A percentile compares a stretch with the other conserved stretches of the same genome.
Conservation (phyloP, 2,113 vertebrate species). For the Cyanoliseus patagonus region DNA sequence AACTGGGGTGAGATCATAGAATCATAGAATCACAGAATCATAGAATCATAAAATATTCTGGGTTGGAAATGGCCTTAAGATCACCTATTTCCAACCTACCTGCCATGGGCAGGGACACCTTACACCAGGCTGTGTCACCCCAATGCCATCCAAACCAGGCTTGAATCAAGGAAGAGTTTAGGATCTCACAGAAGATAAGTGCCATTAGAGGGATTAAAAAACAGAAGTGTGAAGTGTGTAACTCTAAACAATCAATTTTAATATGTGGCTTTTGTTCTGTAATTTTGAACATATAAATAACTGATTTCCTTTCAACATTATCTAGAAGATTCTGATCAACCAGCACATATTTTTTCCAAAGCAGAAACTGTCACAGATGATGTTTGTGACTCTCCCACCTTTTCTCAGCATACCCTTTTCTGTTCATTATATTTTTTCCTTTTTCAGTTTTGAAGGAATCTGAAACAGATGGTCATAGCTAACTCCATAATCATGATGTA, state of each 20-base stretch:
- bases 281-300: neutral
- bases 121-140: neutral
- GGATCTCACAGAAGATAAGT: neutral
- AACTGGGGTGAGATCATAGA: neutral
- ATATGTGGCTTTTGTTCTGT: neutral
- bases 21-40: neutral
- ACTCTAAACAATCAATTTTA: neutral
- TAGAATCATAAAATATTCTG: neutral
- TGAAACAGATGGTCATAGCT: neutral
- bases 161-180: neutral
- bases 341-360: neutral
- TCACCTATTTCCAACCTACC: neutral
- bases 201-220: neutral
- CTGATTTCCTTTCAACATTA: neutral
- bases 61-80: neutral
- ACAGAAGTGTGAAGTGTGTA: neutral
- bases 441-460: neutral
- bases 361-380: neutral
- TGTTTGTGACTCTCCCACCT: neutral
- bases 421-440: neutral
- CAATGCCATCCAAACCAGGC: neutral
- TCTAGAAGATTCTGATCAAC: neutral
- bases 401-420: neutral
- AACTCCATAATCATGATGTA: neutral
- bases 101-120: neutral